Evolutionary conservation across 2,797 vertebrate species (phyloP).

Genomic region (Kryptolebias ocellatus): DNA sequence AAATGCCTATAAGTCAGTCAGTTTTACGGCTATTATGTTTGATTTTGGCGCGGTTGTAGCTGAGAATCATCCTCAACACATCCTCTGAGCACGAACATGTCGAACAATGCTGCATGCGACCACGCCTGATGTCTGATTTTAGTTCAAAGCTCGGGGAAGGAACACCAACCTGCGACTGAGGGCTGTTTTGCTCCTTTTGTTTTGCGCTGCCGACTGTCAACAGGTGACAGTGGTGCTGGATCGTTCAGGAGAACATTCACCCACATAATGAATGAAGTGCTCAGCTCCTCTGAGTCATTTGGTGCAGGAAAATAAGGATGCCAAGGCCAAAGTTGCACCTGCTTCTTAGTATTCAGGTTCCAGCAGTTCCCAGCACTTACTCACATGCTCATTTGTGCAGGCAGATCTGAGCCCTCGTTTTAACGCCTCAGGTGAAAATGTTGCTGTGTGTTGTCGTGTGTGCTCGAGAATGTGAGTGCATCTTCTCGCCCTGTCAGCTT

Average conservation of each 20-base stretch:
- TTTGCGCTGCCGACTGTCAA: constrained; percentile 42
- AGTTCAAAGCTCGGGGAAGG: too few relatives aligned
- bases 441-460: constrained; percentile 10
- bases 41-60: too few relatives aligned
- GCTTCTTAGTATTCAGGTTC: constrained; percentile 33
- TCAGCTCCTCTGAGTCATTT: background rate
- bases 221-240: constrained; percentile 52
- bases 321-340: constrained; percentile 7
- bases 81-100: too few relatives aligned
- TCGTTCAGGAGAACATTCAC: constrained; percentile 9
- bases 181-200: constrained; percentile 17
- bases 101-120: too few relatives aligned
- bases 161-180: background rate
- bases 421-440: constrained; percentile 42
- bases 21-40: too few relatives aligned
- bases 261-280: constrained; percentile 25
- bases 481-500: constrained; percentile 40
- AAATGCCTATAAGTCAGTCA: too few relatives aligned
- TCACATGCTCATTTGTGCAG: constrained; percentile 55
- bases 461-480: constrained; percentile 2
- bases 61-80: too few relatives aligned
- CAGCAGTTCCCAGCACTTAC: constrained; percentile 22
- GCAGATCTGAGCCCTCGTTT: constrained; percentile 47
- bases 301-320: too few relatives aligned
- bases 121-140: too few relatives aligned